These are phyloP conservation scores for Chamaetylas fuelleborni DNA, from an alignment of 2,113 vertebrate genomes.

Conservation along the genomic window DNA sequence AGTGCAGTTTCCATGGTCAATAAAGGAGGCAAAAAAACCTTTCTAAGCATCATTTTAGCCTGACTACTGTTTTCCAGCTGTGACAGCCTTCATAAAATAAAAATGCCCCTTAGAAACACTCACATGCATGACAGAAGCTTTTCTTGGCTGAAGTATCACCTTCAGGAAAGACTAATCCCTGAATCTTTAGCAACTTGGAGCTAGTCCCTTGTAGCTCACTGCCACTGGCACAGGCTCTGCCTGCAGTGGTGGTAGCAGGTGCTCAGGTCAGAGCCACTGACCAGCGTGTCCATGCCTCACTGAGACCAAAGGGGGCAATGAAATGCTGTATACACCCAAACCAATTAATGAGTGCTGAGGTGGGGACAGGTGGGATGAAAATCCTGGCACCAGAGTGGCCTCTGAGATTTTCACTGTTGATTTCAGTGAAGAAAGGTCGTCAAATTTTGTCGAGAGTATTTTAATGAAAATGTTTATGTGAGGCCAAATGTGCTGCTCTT, in stretches of 20 bases:
- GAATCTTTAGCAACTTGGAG: neutral
- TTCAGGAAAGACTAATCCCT: neutral
- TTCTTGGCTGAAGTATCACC: neutral
- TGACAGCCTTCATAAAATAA: neutral
- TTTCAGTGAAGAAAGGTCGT: neutral
- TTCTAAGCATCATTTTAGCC: neutral
- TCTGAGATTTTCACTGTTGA: neutral
- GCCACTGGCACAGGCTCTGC: neutral
- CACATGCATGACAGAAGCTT: neutral
- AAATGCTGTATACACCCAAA: neutral
- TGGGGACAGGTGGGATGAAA: neutral
- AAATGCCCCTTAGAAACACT: neutral
- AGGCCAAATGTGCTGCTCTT: neutral
- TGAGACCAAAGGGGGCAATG: accelerated
- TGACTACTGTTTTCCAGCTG: neutral
- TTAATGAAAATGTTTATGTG: neutral
- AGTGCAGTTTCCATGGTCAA: neutral
- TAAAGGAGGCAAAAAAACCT: neutral
- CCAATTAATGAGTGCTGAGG: neutral
- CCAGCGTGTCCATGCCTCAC: accelerated
- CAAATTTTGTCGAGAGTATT: neutral
- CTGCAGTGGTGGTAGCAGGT: neutral
- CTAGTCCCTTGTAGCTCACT: neutral
- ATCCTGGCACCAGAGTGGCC: neutral
- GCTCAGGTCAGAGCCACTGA: neutral